Base-by-base conservation (phyloP, 1,140 invertebrate genomes). In the Drosophila teissieri region DNA sequence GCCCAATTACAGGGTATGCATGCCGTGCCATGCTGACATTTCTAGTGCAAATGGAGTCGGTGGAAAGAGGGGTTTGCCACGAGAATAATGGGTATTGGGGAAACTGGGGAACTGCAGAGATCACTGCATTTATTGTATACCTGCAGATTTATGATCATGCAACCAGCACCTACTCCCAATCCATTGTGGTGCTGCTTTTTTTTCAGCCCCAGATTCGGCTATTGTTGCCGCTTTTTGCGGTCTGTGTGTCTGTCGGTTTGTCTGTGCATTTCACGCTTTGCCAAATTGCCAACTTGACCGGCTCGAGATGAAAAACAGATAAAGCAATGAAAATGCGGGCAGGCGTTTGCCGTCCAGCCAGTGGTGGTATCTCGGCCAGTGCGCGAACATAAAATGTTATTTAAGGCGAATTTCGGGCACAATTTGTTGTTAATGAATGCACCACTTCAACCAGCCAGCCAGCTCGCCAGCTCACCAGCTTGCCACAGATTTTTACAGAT, bases 391-490 rank as follows among this genome's bases (percentile, higher is more conserved):
- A 89, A 89, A 86, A 83, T 88, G 81, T 83, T 89, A 86, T 86
- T 86, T 86, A 83, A 86, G 77, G 83, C 83, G 86, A 86, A 83
- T 79, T 88, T 86, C 78, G 73, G 73, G 51, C 77, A 84, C 83
- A 86, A 88, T 89, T 89, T 83, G 84, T 86, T 89, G 83, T 77
- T 86, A 89, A 86, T 86, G 84, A 86, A 86, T 86, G 83, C 75
- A 89, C 81, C 69, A 58, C 61, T 55, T 68, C 78, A 45, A 40
- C 53, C 34, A 53, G 56, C 40, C 37, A 10, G 19, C 19, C 19
- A 19, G 19, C 19, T 2, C 1, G 1, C 19, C 1, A 19, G 19
- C 19, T 19, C 19, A 19, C 19, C 1, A 19, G 46, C 56, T 52
- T 54, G 52, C 78, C 55, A 70, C 68, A 70, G 68, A 45, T 68